A percentile compares a stretch with the other conserved stretches of the same genome.
Evolutionary conservation across 2,888 invertebrate species (phyloP).

Genomic region (Netelia fuscicornis): DNA sequence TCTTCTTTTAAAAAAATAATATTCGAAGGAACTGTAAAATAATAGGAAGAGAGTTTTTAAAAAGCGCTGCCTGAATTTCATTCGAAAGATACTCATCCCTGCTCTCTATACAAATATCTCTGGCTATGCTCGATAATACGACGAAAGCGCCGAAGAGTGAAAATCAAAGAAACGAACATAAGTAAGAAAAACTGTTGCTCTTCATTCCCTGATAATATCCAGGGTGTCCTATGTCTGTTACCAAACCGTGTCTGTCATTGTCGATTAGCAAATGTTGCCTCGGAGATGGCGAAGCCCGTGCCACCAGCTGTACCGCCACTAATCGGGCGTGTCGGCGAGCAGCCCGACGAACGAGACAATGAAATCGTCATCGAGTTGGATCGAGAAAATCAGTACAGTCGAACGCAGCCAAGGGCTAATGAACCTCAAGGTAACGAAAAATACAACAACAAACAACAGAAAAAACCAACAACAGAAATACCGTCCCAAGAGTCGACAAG

Average conservation of each 20-base stretch:
- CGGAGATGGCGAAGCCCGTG: conserved; percentile 83
- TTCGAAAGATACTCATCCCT: not conserved
- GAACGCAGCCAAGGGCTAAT: conserved; percentile 85
- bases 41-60: not conserved
- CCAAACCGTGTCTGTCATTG: conserved; percentile 72
- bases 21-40: not conserved
- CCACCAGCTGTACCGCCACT: conserved; percentile 84
- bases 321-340: conserved; percentile 85
- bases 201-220: conserved; percentile 45
- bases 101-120: not conserved
- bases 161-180: not conserved
- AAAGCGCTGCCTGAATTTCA: not conserved
- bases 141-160: not conserved
- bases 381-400: conserved; percentile 88
- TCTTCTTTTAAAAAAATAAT: too few relatives aligned
- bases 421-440: conserved; percentile 84
- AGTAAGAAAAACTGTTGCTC: conserved; percentile 19
- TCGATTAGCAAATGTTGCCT: conserved; percentile 82
- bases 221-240: conserved; percentile 69
- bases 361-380: conserved; percentile 89
- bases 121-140: not conserved
- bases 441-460: conserved; percentile 55
- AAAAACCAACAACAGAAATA: conserved; percentile 25
- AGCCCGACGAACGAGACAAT: conserved; percentile 87
- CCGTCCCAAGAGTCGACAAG: conserved; percentile 47